Evolutionary conservation across 1,140 invertebrate species (phyloP), one percentile per base, ranked within the genome.

Genomic region (Nomia melanderi): DNA sequence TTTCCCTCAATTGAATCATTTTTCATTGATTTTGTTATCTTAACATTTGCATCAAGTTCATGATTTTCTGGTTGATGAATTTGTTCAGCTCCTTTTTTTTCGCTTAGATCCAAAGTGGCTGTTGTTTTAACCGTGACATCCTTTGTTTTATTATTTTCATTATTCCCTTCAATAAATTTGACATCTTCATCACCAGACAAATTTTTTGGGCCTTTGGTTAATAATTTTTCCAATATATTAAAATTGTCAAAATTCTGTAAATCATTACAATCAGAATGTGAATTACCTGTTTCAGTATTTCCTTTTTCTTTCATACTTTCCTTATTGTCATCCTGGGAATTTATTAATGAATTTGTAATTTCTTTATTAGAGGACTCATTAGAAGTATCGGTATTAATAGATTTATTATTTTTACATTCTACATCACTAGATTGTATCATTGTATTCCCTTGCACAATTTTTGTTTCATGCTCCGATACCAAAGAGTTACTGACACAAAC

Each of bases 301-400:
- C 11, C 25, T 59, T 50, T n/a, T 17, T 31, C n/a, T 27, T 67
- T 31, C 14, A 39, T 23, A 20, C 0, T 54, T 57, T 27, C n/a
- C 2, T 44, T 56, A 25, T 66, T 17, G 11, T 44, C 39, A 80
- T 77, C 25, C 27, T 53, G 14, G 12, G 20, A 31, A 27, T 33
- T 36, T 7, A 6, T 36, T 59, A 14, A 14, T 29, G 53, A 47
- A 57, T 25, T 59, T 50, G 17, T 1, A 31, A 31, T 2, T 23
- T 29, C 66, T 41, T 74, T 60, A 70, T 17, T 75, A 11, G 23
- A 50, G 14, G 12, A 65, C 41, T 69, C 44, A 78, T 66, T 75
- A 39, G 33, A 33, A 47, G 9, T 27, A 17, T 8, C 27, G 29
- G 20, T 11, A 36, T 59, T 53, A 9, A 12, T 53, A 59, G 33